phyloP scores from a whole-genome alignment of 2,797 vertebrate species.

The Morus bassanus region DNA sequence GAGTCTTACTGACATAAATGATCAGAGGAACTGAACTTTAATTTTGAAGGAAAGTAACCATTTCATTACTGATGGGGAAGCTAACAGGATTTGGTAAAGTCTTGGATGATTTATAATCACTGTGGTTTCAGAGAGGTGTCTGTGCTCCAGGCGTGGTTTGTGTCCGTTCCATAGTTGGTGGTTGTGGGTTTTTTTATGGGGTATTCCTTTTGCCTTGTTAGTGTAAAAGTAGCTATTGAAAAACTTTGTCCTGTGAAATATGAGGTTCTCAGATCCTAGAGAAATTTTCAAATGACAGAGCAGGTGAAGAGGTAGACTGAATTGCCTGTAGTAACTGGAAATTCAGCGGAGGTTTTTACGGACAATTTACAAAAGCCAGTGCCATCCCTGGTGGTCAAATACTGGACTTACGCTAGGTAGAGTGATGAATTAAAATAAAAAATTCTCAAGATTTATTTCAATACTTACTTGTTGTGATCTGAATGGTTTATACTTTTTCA shows the following conservation, averaged over 20 bases:
- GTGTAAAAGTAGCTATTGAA: not conserved
- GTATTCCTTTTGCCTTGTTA: not conserved
- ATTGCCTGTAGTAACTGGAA: not conserved
- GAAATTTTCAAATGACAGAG: not conserved
- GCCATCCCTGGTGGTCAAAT: not conserved
- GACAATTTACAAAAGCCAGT: not conserved
- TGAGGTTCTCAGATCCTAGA: not conserved
- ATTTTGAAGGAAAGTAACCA: not conserved
- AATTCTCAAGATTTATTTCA: not conserved
- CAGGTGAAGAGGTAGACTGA: not conserved
- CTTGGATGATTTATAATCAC: not conserved
- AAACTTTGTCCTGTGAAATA: not conserved
- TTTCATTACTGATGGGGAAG: not conserved
- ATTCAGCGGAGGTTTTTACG: not conserved
- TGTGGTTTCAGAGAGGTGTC: not conserved
- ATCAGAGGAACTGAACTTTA: not conserved
- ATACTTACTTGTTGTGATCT: not conserved
- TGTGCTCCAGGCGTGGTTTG: not conserved
- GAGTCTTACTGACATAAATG: not conserved
- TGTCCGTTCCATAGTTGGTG: not conserved
- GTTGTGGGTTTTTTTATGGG: not conserved
- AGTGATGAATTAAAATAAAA: not conserved
- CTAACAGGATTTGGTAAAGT: not conserved
- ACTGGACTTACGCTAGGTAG: not conserved
- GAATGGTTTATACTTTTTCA: not conserved